phyloP scores from a whole-genome alignment of 2,797 vertebrate species.

The Phylloscopus collybita region DNA sequence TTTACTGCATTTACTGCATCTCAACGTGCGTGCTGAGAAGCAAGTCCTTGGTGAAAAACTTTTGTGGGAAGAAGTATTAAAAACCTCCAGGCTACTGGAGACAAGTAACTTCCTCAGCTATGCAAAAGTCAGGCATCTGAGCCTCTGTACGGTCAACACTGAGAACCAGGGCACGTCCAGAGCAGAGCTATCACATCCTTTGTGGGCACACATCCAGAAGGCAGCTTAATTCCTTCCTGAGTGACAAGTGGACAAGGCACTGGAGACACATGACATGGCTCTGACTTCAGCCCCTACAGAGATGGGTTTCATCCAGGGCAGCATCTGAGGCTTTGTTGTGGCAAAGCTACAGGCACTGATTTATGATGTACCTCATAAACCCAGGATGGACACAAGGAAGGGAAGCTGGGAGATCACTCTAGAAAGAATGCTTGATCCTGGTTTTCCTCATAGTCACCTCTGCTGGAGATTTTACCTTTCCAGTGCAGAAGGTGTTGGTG shows the following conservation, averaged over 20 bases:
- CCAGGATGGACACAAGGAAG: neutral
- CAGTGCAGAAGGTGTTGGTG: neutral
- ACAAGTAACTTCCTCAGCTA: neutral
- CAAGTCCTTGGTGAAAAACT: neutral
- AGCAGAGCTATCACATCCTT: neutral
- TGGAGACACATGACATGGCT: rapidly evolving
- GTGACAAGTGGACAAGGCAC: neutral
- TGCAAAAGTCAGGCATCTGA: neutral
- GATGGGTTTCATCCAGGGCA: neutral
- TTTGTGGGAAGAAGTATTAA: neutral
- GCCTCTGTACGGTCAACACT: neutral
- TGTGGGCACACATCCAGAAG: neutral
- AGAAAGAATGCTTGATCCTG: neutral
- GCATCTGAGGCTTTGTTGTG: neutral
- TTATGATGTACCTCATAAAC: neutral
- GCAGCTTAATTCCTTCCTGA: neutral
- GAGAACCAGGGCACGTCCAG: neutral
- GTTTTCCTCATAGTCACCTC: neutral
- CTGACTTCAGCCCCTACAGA: neutral
- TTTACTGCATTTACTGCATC: neutral
- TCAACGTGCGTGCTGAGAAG: rapidly evolving
- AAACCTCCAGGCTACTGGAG: neutral
- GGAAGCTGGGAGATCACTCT: neutral
- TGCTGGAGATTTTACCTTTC: neutral
- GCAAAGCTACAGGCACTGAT: neutral